Evolutionary conservation across 2,888 invertebrate species (phyloP).

Genomic region (Xanthia icteritia): DNA sequence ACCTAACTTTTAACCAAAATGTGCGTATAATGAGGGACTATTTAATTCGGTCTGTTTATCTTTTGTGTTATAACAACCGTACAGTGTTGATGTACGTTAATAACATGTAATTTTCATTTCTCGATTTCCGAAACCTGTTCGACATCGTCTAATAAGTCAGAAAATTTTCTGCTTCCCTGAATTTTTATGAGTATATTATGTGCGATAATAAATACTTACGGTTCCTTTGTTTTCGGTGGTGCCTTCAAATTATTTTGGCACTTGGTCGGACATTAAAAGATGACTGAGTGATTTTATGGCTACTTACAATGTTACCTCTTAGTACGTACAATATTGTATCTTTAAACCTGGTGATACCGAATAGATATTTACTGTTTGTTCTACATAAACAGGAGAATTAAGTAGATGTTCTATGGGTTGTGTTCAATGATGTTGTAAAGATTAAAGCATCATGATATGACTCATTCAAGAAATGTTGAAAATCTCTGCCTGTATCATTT

Average conservation of each 20-base stretch:
- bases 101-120: slow-evolving; percentile 88
- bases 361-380: slow-evolving; percentile 35
- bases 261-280: slow-evolving; percentile 44
- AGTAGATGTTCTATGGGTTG: slow-evolving; percentile 12
- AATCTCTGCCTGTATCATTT: not conserved
- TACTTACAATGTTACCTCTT: slow-evolving; percentile 24
- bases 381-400: slow-evolving; percentile 4
- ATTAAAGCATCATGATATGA: not conserved
- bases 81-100: slow-evolving; percentile 88
- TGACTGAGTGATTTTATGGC: slow-evolving; percentile 48
- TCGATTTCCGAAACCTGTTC: slow-evolving; percentile 87
- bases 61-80: slow-evolving; percentile 88
- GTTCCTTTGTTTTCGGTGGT: slow-evolving; percentile 72
- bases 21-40: slow-evolving; percentile 86
- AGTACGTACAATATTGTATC: slow-evolving; percentile 25
- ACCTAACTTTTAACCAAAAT: slow-evolving; percentile 86
- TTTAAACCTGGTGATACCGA: slow-evolving; percentile 8
- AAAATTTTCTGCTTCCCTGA: slow-evolving; percentile 82
- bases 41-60: slow-evolving; percentile 89
- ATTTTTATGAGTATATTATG: slow-evolving; percentile 80
- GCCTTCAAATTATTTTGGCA: slow-evolving; percentile 63
- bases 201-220: slow-evolving; percentile 73
- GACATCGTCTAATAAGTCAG: slow-evolving; percentile 83
- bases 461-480: not conserved
- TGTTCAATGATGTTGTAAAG: slow-evolving; percentile 14